Evolutionary conservation across 2,888 invertebrate genomes (phyloP).

Genomic region (Eupithecia dodoneata): DNA sequence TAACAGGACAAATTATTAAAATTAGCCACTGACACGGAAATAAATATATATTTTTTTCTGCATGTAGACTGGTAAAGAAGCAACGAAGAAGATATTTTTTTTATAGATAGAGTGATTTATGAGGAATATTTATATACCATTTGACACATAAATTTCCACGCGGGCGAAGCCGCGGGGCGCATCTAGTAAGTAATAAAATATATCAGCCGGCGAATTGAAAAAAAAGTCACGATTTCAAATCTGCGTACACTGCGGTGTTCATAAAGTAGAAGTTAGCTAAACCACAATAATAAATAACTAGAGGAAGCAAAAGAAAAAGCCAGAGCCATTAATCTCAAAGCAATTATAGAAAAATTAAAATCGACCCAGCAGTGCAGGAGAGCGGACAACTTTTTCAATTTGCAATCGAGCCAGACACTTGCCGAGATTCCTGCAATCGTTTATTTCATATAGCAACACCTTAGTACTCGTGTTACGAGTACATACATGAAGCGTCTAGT

Average conservation of each 20-base stretch:
- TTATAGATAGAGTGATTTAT: no score
- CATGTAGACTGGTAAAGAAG: no score
- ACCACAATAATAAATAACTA: slow-evolving; percentile 4
- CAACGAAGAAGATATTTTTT: no score
- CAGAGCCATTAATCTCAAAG: slow-evolving; percentile 3
- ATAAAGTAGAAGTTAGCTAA: slow-evolving; percentile 2
- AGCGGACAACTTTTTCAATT: slow-evolving; percentile 15
- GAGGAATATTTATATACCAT: no score
- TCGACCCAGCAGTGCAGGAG: slow-evolving; percentile 5
- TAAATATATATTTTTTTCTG: no score
- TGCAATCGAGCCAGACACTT: slow-evolving; percentile 9
- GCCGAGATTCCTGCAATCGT: slow-evolving; percentile 14
- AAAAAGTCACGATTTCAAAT: background rate
- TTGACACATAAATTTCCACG: no score
- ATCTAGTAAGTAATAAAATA: no score
- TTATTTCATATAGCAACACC: slow-evolving; percentile 27
- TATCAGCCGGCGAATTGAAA: no score
- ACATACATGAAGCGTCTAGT: background rate
- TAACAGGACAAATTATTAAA: no score
- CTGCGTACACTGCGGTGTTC: background rate
- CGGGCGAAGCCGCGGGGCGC: no score
- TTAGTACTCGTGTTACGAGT: slow-evolving; percentile 6
- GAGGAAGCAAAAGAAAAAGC: slow-evolving; percentile 6
- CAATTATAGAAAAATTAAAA: slow-evolving; percentile 18
- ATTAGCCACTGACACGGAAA: no score